Conservation (phyloP, 2,797 vertebrate genomes). For the Perdix hodgsoniae region DNA sequence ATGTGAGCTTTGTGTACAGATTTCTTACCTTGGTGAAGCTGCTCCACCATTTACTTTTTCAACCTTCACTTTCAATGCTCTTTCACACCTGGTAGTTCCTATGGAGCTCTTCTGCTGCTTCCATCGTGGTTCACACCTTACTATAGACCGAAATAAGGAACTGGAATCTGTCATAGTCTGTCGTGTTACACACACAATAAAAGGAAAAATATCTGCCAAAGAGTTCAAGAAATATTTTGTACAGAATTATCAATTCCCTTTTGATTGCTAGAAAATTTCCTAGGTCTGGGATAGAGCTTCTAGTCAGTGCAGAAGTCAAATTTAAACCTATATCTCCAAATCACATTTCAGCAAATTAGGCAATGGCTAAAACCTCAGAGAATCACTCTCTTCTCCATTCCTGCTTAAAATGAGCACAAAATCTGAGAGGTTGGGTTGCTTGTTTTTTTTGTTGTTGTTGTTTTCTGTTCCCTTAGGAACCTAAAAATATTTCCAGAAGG, state of each 20-base stretch:
- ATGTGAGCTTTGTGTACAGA: background rate
- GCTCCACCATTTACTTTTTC: background rate
- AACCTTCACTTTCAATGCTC: background rate
- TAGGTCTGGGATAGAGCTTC: background rate
- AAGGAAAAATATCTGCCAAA: fast-evolving
- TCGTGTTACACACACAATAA: background rate
- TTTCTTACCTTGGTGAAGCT: background rate
- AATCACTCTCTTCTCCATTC: background rate
- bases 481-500: background rate
- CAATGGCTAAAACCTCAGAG: background rate
- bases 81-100: background rate
- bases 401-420: background rate
- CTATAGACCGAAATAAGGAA: background rate
- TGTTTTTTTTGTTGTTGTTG: background rate
- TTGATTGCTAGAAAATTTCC: background rate
- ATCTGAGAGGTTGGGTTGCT: background rate
- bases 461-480: background rate
- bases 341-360: background rate
- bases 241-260: background rate
- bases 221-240: fast-evolving
- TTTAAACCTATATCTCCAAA: background rate
- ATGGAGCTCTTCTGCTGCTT: background rate
- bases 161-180: background rate
- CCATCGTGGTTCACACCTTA: background rate
- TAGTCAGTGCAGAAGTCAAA: background rate